Percentiles rank a stretch among this genome's conserved stretches.
Conservation (phyloP, 2,888 invertebrate genomes). For the Atrina japonica region DNA sequence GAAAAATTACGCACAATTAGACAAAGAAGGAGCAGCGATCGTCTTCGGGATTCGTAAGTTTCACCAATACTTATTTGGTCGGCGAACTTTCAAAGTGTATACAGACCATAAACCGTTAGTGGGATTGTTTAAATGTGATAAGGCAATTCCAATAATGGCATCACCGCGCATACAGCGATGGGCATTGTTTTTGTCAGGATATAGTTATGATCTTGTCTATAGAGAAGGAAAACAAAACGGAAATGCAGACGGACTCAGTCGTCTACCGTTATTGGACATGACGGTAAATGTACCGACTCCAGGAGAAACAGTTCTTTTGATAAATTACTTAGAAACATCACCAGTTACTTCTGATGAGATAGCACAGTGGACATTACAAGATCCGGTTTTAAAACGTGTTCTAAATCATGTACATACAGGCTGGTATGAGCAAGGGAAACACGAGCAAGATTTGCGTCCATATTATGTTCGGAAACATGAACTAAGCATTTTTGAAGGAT, state of each 20-base stretch:
- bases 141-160: conserved; percentile 35
- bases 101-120: conserved; percentile 27
- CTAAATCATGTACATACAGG: conserved; percentile 9
- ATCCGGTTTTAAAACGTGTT: neutral
- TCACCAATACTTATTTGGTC: conserved; percentile 51
- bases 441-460: conserved; percentile 3
- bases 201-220: conserved; percentile 39
- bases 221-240: conserved; percentile 14
- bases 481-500: conserved; percentile 4
- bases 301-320: conserved; percentile 23
- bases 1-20: conserved; percentile 55
- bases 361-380: conserved; percentile 17
- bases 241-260: conserved; percentile 35
- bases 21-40: conserved; percentile 58
- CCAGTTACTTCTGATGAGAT: conserved; percentile 25
- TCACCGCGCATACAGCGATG: conserved; percentile 41
- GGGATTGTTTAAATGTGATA: conserved; percentile 25
- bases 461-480: conserved; percentile 26
- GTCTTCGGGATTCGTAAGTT: conserved; percentile 55
- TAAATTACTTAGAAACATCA: conserved; percentile 22
- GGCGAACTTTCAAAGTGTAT: conserved; percentile 18
- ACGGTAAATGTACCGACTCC: conserved; percentile 20
- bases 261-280: conserved; percentile 1
- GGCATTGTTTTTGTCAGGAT: conserved; percentile 36
- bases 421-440: conserved; percentile 8